Conservation (phyloP, 2,797 vertebrate genomes). For the Hemibagrus guttatus region DNA sequence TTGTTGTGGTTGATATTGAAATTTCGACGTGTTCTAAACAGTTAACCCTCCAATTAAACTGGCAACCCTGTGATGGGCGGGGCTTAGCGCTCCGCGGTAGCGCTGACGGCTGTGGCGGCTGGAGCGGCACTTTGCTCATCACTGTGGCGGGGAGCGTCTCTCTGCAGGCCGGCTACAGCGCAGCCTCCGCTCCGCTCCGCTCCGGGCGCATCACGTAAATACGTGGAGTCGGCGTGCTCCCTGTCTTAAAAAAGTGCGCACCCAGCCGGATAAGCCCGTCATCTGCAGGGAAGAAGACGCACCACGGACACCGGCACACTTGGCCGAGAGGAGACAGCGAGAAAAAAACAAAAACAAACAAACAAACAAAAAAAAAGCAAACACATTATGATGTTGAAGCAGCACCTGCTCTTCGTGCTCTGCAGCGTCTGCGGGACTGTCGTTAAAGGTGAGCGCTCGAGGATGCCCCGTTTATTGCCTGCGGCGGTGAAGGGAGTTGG, state of each 20-base stretch:
- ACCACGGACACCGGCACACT: conserved; percentile 52
- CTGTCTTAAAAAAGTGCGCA: conserved; percentile 62
- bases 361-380: neutral
- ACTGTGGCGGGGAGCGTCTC: conserved; percentile 57
- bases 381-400: conserved; percentile 77
- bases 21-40: neutral
- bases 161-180: conserved; percentile 54
- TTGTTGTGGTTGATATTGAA: neutral
- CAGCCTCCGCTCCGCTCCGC: conserved; percentile 65
- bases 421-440: conserved; percentile 77
- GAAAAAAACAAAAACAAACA: conserved; percentile 10
- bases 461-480: conserved; percentile 46
- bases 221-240: conserved; percentile 69
- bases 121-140: conserved; percentile 74
- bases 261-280: conserved; percentile 77
- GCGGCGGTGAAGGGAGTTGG: conserved; percentile 42
- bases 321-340: conserved; percentile 62
- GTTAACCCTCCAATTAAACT: neutral
- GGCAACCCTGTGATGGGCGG: conserved; percentile 67
- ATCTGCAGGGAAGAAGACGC: conserved; percentile 52
- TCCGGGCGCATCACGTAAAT: conserved; percentile 59
- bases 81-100: conserved; percentile 68
- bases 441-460: conserved; percentile 76
- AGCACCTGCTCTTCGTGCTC: conserved; percentile 76
- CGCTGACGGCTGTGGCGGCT: conserved; percentile 66